Conservation (phyloP, 2,113 vertebrate genomes). For the Zonotrichia leucophrys region DNA sequence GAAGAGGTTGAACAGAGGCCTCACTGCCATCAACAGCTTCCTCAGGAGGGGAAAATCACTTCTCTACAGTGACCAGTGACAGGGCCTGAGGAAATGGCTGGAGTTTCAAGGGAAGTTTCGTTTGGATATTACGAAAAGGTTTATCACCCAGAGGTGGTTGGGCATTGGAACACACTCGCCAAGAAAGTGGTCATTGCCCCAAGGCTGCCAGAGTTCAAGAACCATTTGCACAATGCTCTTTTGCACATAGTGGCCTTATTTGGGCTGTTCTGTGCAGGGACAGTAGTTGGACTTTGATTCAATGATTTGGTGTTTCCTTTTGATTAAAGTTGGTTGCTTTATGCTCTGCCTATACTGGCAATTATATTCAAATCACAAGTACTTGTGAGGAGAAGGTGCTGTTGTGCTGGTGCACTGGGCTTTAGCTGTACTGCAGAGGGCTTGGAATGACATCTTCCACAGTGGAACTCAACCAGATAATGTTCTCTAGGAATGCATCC, state of each 20-base stretch:
- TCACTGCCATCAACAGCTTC: not conserved
- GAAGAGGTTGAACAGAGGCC: not conserved
- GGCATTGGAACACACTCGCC: not conserved
- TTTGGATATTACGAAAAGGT: not conserved
- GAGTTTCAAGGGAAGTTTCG: not conserved
- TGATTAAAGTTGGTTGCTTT: not conserved
- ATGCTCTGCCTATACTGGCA: not conserved
- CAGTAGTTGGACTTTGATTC: not conserved
- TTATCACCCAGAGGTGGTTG: not conserved
- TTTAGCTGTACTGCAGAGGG: not conserved
- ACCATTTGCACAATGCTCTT: not conserved
- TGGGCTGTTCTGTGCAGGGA: not conserved
- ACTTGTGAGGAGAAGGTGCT: not conserved
- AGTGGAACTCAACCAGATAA: not conserved
- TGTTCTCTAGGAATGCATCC: accelerated
- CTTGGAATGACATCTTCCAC: not conserved
- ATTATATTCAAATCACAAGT: not conserved
- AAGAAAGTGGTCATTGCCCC: not conserved
- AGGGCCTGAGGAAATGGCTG: accelerated
- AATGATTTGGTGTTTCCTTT: not conserved
- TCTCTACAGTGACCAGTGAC: not conserved
- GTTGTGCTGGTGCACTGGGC: not conserved
- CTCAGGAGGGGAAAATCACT: not conserved
- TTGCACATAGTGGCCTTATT: not conserved
- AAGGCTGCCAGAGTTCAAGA: not conserved